These are phyloP conservation scores for Cinclus mexicanus DNA, from an alignment of 2,113 vertebrate species.

Conservation along the genomic window DNA sequence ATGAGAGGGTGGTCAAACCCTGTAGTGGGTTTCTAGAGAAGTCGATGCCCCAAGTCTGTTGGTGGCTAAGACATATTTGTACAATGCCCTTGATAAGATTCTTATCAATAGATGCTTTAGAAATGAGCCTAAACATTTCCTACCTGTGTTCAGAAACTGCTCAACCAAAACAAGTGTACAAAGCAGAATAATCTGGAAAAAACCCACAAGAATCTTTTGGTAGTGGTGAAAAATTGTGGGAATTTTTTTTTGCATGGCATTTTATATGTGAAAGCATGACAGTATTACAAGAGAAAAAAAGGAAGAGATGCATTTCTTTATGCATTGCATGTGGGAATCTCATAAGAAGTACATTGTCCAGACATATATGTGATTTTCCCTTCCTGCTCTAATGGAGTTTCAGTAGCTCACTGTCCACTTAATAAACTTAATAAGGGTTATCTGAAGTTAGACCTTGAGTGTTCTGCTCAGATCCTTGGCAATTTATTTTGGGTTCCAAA, in stretches of 20 bases:
- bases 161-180: not conserved
- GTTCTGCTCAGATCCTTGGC: not conserved
- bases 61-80: not conserved
- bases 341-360: not conserved
- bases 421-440: not conserved
- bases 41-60: accelerated
- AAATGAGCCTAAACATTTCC: not conserved
- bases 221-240: not conserved
- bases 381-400: not conserved
- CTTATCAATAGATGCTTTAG: not conserved
- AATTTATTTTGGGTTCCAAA: not conserved
- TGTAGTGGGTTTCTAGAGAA: not conserved
- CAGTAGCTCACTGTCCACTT: not conserved
- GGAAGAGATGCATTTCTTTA: not conserved
- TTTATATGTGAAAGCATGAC: not conserved
- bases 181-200: not conserved
- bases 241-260: not conserved
- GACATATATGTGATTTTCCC: not conserved
- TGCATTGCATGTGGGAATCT: not conserved
- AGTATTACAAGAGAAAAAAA: not conserved
- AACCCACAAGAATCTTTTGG: not conserved
- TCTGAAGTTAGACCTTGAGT: not conserved
- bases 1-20: not conserved
- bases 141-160: not conserved
- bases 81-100: not conserved